A percentile compares a stretch with the other conserved stretches of the same genome.
These are phyloP conservation scores for Nothobranchius kuhntae DNA, from an alignment of 2,113 vertebrate genomes.

Conservation along the genomic window DNA sequence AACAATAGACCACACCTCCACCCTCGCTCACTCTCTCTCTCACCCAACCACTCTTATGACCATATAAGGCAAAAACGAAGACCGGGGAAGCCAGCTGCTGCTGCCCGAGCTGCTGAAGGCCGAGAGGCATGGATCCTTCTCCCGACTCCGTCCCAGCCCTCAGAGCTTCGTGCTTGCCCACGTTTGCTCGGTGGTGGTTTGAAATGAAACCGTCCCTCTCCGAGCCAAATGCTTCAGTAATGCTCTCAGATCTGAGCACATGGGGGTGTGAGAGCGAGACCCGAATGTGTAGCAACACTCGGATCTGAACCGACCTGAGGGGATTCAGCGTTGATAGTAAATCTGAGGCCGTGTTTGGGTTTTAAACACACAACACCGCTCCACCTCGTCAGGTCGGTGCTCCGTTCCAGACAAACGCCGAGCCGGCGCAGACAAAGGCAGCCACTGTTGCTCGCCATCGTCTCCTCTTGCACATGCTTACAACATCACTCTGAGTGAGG, in stretches of 20 bases:
- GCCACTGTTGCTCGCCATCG: constrained; percentile 25
- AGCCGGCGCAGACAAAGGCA: constrained; percentile 30
- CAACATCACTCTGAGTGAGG: neutral
- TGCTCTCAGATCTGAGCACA: neutral
- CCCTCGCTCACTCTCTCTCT: constrained; percentile 55
- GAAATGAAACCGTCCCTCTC: constrained; percentile 6
- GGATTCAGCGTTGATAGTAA: constrained; percentile 67
- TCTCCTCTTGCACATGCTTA: constrained; percentile 7
- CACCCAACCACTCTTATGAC: constrained; percentile 75
- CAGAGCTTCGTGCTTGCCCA: constrained; percentile 16
- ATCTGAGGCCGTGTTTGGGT: constrained; percentile 65
- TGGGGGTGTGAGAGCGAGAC: neutral
- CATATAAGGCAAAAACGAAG: constrained; percentile 82
- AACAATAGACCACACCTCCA: constrained; percentile 81
- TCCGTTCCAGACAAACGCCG: constrained; percentile 32
- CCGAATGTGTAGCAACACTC: constrained; percentile 1
- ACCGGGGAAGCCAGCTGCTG: constrained; percentile 61
- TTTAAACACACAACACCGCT: constrained; percentile 57
- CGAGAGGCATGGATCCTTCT: constrained; percentile 59
- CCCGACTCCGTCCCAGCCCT: constrained; percentile 22
- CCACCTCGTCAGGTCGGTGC: constrained; percentile 20
- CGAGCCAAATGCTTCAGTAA: constrained; percentile 21
- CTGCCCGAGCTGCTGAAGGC: constrained; percentile 54
- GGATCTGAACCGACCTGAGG: constrained; percentile 28
- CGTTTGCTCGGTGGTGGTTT: constrained; percentile 51